phyloP scores from a whole-genome alignment of 1,140 invertebrate species.

The Drosophila quadrilineata region DNA sequence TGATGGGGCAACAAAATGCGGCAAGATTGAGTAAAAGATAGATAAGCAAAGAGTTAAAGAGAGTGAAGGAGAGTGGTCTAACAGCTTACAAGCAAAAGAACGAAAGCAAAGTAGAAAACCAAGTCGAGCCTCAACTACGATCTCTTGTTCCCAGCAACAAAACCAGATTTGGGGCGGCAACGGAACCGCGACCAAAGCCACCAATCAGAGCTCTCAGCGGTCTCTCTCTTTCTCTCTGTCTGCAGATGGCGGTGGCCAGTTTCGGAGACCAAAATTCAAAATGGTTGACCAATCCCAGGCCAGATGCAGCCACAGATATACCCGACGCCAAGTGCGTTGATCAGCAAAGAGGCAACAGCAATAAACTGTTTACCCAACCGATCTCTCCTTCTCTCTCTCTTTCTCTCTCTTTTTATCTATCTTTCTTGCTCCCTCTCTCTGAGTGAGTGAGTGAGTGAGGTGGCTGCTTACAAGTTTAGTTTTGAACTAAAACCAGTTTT shows the following conservation, averaged over 20 bases:
- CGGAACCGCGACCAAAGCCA: constrained; percentile 4
- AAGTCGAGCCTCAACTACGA: constrained; percentile 1
- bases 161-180: constrained; percentile 28
- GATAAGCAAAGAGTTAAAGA: background rate
- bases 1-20: background rate
- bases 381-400: no score
- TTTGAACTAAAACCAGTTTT: constrained; percentile 44
- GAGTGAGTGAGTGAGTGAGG: background rate
- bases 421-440: background rate
- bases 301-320: background rate
- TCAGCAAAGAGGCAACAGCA: constrained; percentile 11
- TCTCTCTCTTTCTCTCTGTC: background rate
- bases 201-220: constrained; percentile 13
- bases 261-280: background rate
- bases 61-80: constrained; percentile 5
- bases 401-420: background rate
- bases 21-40: background rate
- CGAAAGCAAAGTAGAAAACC: constrained; percentile 43
- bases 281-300: no score
- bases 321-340: constrained; percentile 1
- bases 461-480: constrained; percentile 40
- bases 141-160: background rate
- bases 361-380: background rate
- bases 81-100: constrained; percentile 33
- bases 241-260: background rate